Conservation (phyloP, 2,113 vertebrate species). For the Hippocampus guttulatus region DNA sequence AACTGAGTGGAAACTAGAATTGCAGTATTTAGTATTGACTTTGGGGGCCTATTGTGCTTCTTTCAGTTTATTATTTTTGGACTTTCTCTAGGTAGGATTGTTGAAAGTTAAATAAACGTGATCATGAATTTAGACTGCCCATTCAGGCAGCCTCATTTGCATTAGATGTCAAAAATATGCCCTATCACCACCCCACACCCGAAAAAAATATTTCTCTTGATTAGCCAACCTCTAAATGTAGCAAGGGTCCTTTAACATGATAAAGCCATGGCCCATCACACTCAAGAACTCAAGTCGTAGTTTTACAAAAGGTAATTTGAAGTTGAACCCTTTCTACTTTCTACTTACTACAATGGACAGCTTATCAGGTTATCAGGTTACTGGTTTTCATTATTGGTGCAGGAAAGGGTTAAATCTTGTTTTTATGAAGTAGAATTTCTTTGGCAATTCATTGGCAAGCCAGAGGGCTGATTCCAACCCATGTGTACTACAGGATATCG, state of each 20-base stretch:
- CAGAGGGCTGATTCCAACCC: slow-evolving; percentile 56
- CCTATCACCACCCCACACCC: too few species aligned
- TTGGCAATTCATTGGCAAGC: slow-evolving; percentile 3
- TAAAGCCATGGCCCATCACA: background rate
- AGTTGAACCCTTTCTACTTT: too few species aligned
- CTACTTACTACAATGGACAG: too few species aligned
- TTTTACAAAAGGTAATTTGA: background rate
- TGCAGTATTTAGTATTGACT: background rate
- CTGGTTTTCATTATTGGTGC: too few species aligned
- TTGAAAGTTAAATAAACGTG: background rate
- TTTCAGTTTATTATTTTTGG: background rate
- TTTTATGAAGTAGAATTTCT: background rate
- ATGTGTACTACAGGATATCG: slow-evolving; percentile 57
- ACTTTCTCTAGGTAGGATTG: background rate
- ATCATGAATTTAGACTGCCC: background rate
- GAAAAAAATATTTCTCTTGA: background rate
- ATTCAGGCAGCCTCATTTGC: background rate
- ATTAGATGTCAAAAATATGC: background rate
- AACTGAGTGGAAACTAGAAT: background rate
- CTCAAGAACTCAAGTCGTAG: background rate
- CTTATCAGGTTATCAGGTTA: too few species aligned
- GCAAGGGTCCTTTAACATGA: background rate
- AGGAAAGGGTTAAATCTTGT: background rate
- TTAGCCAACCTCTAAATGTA: background rate
- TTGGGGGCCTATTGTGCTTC: background rate